A percentile compares a stretch with the other conserved stretches of the same genome.
Evolutionary conservation across 2,888 invertebrate genomes (phyloP).

Genomic region (Drosophila birchii): DNA sequence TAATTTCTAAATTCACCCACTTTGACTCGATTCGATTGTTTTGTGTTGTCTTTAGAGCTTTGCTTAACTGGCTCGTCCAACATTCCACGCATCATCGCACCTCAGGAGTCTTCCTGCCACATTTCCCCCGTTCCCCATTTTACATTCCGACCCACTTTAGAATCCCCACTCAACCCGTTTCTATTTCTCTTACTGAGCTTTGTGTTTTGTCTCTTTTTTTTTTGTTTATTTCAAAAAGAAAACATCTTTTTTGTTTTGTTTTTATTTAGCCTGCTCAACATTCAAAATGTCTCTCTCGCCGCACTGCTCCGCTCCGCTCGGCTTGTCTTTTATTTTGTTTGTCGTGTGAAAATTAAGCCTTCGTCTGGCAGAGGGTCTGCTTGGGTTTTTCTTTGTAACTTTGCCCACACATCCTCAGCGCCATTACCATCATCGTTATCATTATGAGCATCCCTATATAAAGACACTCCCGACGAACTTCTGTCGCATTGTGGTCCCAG

Average conservation of each 20-base stretch:
- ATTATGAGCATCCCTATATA: conserved; percentile 50
- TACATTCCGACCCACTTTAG: conserved; percentile 23
- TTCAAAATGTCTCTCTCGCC: conserved; percentile 58
- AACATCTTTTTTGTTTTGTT: conserved; percentile 10
- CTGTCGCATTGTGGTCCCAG: conserved; percentile 41
- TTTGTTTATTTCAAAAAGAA: neutral
- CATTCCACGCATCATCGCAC: conserved; percentile 50
- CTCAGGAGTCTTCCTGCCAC: conserved; percentile 30
- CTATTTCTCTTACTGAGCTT: conserved; percentile 2
- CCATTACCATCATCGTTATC: conserved; percentile 36
- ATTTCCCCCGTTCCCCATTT: neutral
- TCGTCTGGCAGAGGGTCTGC: conserved; percentile 35
- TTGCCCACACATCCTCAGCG: conserved; percentile 11
- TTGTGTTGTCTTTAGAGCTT: conserved; percentile 35
- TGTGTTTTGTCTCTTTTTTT: neutral
- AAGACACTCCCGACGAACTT: conserved; percentile 48
- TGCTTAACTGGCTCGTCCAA: conserved; percentile 45
- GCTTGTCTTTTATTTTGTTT: conserved; percentile 66
- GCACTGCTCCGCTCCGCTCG: conserved; percentile 6
- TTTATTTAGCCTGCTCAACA: conserved; percentile 29
- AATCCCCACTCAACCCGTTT: conserved; percentile 38
- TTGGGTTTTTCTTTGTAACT: neutral
- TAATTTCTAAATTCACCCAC: neutral
- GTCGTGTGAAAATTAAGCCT: conserved; percentile 77
- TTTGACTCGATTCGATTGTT: conserved; percentile 31